A percentile compares a stretch with the other conserved stretches of the same genome.
Evolutionary conservation across 2,888 invertebrate genomes (phyloP).

Genomic region (Hypena proboscidalis): DNA sequence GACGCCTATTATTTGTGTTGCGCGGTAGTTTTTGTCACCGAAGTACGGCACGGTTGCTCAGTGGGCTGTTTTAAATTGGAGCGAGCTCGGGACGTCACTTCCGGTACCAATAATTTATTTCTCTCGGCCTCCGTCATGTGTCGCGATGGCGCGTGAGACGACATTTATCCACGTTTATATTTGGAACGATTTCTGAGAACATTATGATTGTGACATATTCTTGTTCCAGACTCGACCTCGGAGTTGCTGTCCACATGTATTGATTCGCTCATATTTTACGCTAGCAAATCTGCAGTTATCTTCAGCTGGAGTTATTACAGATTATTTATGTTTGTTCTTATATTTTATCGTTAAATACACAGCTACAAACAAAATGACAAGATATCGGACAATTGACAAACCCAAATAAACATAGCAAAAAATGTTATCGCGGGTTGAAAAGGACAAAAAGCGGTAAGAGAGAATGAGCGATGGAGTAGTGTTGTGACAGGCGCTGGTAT

Average conservation of each 20-base stretch:
- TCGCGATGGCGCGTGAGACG: slow-evolving; percentile 77
- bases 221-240: slow-evolving; percentile 48
- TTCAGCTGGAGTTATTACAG: slow-evolving; percentile 1
- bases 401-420: slow-evolving; percentile 29
- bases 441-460: slow-evolving; percentile 29
- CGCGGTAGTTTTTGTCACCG: slow-evolving; percentile 42
- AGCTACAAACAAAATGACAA: slow-evolving; percentile 31
- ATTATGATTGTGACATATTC: slow-evolving; percentile 70
- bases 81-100: slow-evolving; percentile 80
- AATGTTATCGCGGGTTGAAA: slow-evolving; percentile 34
- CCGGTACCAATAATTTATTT: slow-evolving; percentile 83
- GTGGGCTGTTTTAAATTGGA: slow-evolving; percentile 77
- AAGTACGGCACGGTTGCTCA: slow-evolving; percentile 44
- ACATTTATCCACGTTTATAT: slow-evolving; percentile 77
- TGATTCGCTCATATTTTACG: slow-evolving; percentile 26
- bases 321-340: slow-evolving; percentile 7
- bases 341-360: slow-evolving; percentile 23
- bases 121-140: slow-evolving; percentile 77
- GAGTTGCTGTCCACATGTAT: slow-evolving; percentile 27
- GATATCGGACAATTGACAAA: slow-evolving; percentile 18
- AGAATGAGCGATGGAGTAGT: slow-evolving; percentile 51
- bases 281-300: slow-evolving; percentile 6
- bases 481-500: slow-evolving; percentile 58
- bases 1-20: slow-evolving; percentile 37
- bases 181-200: slow-evolving; percentile 75